Conservation (phyloP, 2,797 vertebrate species). For the Cottoperca gobio region DNA sequence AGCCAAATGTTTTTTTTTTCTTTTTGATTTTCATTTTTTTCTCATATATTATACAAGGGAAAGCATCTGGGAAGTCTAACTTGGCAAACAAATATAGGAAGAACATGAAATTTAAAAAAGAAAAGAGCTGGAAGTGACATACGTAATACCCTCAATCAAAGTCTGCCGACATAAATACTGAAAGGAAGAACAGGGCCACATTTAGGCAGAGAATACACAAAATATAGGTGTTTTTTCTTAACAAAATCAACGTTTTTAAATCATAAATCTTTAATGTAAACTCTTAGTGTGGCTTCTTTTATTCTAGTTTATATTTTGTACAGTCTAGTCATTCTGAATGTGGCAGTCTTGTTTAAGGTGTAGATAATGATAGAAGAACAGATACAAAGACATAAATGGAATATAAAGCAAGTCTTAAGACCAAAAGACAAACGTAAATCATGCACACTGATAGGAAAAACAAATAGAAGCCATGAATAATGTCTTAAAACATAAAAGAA, state of each 20-base stretch:
- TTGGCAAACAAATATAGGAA: constrained; percentile 89
- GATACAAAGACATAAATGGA: constrained; percentile 86
- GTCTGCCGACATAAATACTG: constrained; percentile 93
- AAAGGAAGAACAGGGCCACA: constrained; percentile 95
- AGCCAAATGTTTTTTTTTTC: constrained; percentile 96
- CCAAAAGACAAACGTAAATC: constrained; percentile 72
- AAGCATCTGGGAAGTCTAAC: constrained; percentile 97
- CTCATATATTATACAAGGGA: constrained; percentile 94
- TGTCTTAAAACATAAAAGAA: constrained; percentile 80
- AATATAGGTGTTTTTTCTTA: constrained; percentile 10
- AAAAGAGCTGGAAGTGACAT: constrained; percentile 89
- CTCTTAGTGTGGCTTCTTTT: constrained; percentile 59
- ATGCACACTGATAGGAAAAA: constrained; percentile 74
- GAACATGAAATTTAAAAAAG: constrained; percentile 40
- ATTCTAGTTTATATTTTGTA: constrained; percentile 64
- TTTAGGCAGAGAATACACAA: constrained; percentile 83
- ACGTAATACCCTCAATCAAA: constrained; percentile 86
- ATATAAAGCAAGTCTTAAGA: constrained; percentile 83
- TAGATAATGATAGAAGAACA: constrained; percentile 89
- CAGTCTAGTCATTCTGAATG: constrained; percentile 71
- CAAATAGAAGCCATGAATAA: constrained; percentile 80
- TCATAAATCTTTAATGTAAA: constrained; percentile 57
- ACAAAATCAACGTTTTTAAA: constrained; percentile 54
- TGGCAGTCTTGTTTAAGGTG: constrained; percentile 78
- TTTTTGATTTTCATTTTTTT: constrained; percentile 87